Evolutionary conservation across 2,888 invertebrate genomes (phyloP).

Genomic region (Disparrhopalites patrizii): DNA sequence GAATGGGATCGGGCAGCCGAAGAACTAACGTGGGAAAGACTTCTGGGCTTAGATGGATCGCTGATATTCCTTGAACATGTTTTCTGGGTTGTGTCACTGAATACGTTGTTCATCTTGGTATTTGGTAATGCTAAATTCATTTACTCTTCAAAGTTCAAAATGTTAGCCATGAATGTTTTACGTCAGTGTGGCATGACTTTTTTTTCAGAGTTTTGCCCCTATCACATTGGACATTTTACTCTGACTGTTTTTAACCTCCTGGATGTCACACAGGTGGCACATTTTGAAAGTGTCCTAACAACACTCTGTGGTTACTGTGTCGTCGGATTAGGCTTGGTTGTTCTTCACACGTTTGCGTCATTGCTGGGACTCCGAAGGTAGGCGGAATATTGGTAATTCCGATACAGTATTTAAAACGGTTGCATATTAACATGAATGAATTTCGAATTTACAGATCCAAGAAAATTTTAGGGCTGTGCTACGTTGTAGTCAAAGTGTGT

Average conservation of each 20-base stretch:
- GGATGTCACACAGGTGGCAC: conserved; percentile 66
- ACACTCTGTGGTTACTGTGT: conserved; percentile 90
- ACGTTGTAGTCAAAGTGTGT: conserved; percentile 85
- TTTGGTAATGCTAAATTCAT: conserved; percentile 60
- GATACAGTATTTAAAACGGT: background rate
- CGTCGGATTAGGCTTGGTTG: conserved; percentile 74
- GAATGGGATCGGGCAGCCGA: conserved; percentile 98
- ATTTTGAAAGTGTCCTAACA: conserved; percentile 89
- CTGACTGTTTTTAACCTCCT: conserved; percentile 67
- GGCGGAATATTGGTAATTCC: too few relatives aligned
- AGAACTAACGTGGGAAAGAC: conserved; percentile 95
- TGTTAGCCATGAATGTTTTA: background rate
- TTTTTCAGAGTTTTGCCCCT: conserved; percentile 80
- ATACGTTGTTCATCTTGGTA: conserved; percentile 91
- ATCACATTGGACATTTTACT: conserved; percentile 86
- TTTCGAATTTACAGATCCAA: conserved; percentile 60
- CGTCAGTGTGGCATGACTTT: background rate
- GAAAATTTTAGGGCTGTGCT: conserved; percentile 84
- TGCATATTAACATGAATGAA: background rate
- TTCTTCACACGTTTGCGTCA: conserved; percentile 79
- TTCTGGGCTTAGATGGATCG: conserved; percentile 93
- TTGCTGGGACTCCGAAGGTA: conserved; percentile 67
- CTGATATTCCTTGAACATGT: conserved; percentile 97
- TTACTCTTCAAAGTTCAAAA: background rate
- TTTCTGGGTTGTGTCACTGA: conserved; percentile 97